Percentiles rank a stretch among this genome's conserved stretches.
These are phyloP conservation scores for Cebus imitator DNA, from an alignment of 2,113 vertebrate species.

Conservation along the genomic window DNA sequence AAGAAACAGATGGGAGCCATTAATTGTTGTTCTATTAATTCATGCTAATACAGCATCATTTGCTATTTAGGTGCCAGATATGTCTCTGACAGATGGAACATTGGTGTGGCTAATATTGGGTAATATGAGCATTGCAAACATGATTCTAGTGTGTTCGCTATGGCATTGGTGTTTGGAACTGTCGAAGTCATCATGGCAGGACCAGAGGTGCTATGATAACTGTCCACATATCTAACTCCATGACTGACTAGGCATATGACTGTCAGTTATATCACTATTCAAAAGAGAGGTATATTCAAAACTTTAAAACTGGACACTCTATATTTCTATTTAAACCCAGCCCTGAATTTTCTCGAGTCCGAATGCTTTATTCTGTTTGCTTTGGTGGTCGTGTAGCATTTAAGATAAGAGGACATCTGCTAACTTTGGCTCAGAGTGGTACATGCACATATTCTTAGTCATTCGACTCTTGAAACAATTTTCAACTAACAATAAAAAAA, in stretches of 20 bases:
- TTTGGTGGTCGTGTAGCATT: conserved; percentile 40
- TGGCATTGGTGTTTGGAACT: conserved; percentile 4
- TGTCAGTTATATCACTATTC: not conserved
- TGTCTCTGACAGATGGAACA: conserved; percentile 18
- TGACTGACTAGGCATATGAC: not conserved
- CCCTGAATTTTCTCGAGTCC: conserved; percentile 42
- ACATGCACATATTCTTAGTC: not conserved
- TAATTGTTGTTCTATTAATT: conserved; percentile 6
- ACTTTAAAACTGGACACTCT: not conserved
- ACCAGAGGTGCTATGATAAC: not conserved
- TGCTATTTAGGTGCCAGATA: not conserved
- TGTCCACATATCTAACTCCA: not conserved
- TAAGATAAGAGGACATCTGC: conserved; percentile 49
- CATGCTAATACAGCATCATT: conserved; percentile 1
- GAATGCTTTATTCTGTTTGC: conserved; percentile 41
- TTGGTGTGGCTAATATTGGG: not conserved
- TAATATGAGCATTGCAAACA: not conserved
- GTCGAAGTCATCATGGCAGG: not conserved
- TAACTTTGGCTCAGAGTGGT: conserved; percentile 41
- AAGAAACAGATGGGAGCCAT: conserved; percentile 10
- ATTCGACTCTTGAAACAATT: conserved; percentile 31
- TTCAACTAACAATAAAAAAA: conserved; percentile 13
- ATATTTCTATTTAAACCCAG: conserved; percentile 28
- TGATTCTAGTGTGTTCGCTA: not conserved
- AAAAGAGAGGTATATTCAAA: not conserved